Percentiles rank a stretch among this genome's conserved stretches.
Evolutionary conservation across 2,797 vertebrate genomes (phyloP).

Genomic region (Trichosurus vulpecula): DNA sequence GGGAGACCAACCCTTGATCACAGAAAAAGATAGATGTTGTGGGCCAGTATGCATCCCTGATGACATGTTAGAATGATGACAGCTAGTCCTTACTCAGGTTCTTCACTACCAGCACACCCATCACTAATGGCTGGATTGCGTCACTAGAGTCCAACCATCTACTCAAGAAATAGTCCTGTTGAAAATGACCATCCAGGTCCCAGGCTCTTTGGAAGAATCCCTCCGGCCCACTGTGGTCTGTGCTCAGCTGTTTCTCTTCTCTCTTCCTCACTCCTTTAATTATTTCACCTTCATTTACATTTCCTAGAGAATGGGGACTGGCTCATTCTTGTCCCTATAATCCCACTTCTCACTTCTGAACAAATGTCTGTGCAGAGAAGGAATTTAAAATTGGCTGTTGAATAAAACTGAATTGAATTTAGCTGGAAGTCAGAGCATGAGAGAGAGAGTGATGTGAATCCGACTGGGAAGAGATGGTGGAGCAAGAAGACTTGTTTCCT

Average conservation of each 20-base stretch:
- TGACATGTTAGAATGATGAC: neutral
- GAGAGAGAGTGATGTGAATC: neutral
- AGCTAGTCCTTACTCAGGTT: neutral
- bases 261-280: neutral
- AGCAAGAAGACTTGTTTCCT: neutral
- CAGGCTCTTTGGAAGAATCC: neutral
- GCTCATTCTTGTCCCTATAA: no score
- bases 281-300: neutral
- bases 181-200: neutral
- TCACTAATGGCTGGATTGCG: neutral
- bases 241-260: neutral
- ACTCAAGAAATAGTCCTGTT: neutral
- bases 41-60: neutral
- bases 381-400: neutral
- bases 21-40: no score
- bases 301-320: neutral
- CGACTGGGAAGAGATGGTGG: neutral
- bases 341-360: neutral
- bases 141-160: no score
- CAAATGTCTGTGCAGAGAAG: neutral
- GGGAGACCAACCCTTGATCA: no score
- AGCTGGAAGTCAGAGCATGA: neutral
- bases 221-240: neutral
- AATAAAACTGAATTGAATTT: neutral
- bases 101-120: neutral